Evolutionary conservation across 92 coral and sea anemone genomes (phyloP), one percentile per base, ranked within the genome.

Genomic region (Umimayanthus kanabou): DNA sequence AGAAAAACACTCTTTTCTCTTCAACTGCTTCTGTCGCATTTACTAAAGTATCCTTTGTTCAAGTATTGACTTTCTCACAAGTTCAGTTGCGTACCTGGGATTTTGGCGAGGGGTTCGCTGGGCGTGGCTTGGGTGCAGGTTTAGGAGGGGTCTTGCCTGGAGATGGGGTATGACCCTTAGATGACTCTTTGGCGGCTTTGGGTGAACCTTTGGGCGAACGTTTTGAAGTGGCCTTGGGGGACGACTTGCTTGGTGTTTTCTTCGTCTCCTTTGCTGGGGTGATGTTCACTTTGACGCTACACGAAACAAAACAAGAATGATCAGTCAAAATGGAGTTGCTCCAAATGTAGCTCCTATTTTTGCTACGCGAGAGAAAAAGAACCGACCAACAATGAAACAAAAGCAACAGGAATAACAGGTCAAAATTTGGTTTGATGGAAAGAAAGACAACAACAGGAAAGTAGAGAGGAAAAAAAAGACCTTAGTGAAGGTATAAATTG

Each of bases 91-190:
- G 15, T 71, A 85, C 89, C 86, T 87, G 87, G 6, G 91, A 9
- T 80, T 84, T 94, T 10, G 91, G 83, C 50, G 91, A 70, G 20
- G 95, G 89, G 84, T 84, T 96, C 28, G 77, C 77, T 33, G 86
- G 77, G 65, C 86, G 86, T 82, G 96, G 93, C 88, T 94, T 95
- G 49, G 97, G 94, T 77, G 95, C 90, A 10, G 96, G 96, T 82
- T 91, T 92, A 5, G 99, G 96, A 4, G 98, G 91, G 37, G 93
- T 82, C 77, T 91, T 93, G 64, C 88, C 89, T 58, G 89, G 50
- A 61, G 57, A 57, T 7, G 39, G 87, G 64, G 87, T 77, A 23
- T 18, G 80, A 7, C 5, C 23, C 65, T 57, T 57, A 20, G 65
- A 15, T 20, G 69, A 61, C 69, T 65, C 85, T 43, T 43, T 67